Conservation (phyloP, 2,797 vertebrate genomes). For the Prionace glauca region DNA sequence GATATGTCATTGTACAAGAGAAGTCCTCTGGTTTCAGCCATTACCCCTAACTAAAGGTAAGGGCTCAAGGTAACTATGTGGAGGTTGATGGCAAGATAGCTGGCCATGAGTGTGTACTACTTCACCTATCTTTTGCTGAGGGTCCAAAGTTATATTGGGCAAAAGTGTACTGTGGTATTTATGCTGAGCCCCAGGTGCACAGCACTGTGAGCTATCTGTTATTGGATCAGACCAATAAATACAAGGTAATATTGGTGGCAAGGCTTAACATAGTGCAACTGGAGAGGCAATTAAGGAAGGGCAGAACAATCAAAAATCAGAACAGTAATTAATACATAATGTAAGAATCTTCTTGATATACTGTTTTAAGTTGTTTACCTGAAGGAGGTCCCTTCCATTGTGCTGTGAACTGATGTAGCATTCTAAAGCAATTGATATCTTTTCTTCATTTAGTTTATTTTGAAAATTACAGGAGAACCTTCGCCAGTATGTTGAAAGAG, state of each 20-base stretch:
- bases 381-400: background rate
- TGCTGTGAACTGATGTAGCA: background rate
- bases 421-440: background rate
- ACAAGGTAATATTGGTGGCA: background rate
- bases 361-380: background rate
- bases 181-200: background rate
- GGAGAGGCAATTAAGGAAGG: background rate
- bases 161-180: background rate
- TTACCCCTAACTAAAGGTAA: background rate
- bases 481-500: constrained; percentile 89
- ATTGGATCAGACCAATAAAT: background rate
- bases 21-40: background rate
- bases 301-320: background rate
- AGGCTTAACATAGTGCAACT: background rate
- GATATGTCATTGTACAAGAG: background rate
- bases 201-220: background rate
- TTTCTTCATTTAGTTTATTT: constrained; percentile 38
- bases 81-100: background rate
- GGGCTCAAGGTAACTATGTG: background rate
- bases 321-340: background rate
- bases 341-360: too few relatives aligned
- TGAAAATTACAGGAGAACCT: constrained; percentile 78
- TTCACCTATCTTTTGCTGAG: background rate
- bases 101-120: background rate
- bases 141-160: background rate